phyloP scores from a whole-genome alignment of 2,113 vertebrate genomes.

The Stegastes partitus region DNA sequence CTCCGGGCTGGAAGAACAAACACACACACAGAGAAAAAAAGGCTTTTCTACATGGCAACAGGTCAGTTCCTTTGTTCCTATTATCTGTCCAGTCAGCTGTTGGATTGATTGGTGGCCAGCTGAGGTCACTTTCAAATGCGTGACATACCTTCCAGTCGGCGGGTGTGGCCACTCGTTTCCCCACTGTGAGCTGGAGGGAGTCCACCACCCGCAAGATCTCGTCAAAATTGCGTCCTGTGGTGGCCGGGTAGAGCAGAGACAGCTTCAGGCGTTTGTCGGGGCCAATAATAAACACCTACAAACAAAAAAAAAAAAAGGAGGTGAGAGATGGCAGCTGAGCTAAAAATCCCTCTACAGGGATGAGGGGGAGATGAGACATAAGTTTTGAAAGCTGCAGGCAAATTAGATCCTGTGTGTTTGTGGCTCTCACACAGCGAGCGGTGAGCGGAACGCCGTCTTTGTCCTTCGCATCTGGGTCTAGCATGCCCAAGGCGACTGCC shows the following conservation, averaged over 20 bases:
- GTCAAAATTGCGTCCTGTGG: conserved; percentile 94
- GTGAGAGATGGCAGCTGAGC: neutral
- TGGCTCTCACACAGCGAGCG: conserved; percentile 90
- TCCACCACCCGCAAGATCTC: conserved; percentile 93
- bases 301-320: neutral
- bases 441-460: conserved; percentile 91
- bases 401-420: neutral
- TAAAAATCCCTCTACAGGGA: neutral
- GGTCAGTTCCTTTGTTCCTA: neutral
- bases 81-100: conserved; percentile 13
- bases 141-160: conserved; percentile 92
- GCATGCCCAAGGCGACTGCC: conserved; percentile 91
- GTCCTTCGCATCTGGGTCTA: conserved; percentile 92
- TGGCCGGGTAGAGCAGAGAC: conserved; percentile 94
- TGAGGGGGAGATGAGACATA: neutral
- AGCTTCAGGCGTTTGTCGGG: conserved; percentile 95
- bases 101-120: neutral
- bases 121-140: neutral
- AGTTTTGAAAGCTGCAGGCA: neutral
- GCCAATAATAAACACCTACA: conserved; percentile 92
- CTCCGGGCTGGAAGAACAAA: conserved; percentile 84
- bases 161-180: conserved; percentile 90
- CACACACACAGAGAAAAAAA: neutral
- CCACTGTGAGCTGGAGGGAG: conserved; percentile 91
- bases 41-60: neutral